Evolutionary conservation across 92 coral and sea anemone genomes (phyloP), one percentile per base, ranked within the genome.

Genomic region (Phenganax stokvisi): DNA sequence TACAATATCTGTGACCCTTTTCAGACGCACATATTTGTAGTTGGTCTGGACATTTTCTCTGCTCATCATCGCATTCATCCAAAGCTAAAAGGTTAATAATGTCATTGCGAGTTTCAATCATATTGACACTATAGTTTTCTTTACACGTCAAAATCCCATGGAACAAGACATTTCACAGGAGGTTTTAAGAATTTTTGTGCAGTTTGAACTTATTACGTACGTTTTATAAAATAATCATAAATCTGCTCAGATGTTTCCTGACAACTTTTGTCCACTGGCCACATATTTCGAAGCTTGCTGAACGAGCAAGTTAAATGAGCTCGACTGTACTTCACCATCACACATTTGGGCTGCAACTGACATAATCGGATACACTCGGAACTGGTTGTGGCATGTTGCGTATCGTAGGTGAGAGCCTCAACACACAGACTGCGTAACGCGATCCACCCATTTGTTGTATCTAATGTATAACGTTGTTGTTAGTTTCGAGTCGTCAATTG

Each of bases 221-320:
- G 20, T 68, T 68, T 37, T 13, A 68, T 20, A 68, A 30, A 68
- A 52, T 68, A 68, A 52, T 68, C 73, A 10, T 68, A 68, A 29
- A 68, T 37, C 13, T 68, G 29, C 73, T 10, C 47, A 53, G 47
- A 68, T 30, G 31, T 68, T 68, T 53, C 73, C 31, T 68, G 53
- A 25, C 73, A 68, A 75, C 80, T 44, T 17, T 20, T 54, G 62
- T 25, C 52, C 29, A 54, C 12, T 9, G 80, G 63, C 52, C 30
- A 44, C 65, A 75, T 75, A 27, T 75, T 75, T 15, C 80, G 80
- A 10, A 44, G 25, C 62, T 75, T 29, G 64, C 80, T 75, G 53
- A 75, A 17, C 80, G 64, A 75, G 80, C 80, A 75, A 13, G 25
- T 30, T 56, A 37, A 30, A 55, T 27, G 51, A 20, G 61, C 63